Evolutionary conservation across 2,797 vertebrate species (phyloP), one percentile per base, ranked within the genome.

Genomic region (Ispidina picta): DNA sequence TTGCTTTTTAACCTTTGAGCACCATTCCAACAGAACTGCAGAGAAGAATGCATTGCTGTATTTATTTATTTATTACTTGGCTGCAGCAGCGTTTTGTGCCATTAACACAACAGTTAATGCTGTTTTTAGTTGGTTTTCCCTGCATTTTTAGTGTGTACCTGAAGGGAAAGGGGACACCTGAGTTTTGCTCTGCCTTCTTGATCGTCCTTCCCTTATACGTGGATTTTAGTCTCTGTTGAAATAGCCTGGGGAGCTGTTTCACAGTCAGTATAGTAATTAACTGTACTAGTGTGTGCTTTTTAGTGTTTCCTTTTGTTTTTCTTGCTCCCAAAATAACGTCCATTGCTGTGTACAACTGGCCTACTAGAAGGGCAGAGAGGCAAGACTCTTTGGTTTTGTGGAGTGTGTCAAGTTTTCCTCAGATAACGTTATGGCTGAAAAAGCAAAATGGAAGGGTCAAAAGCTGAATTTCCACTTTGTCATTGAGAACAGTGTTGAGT

Each of bases 61-160:
- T 96, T 96, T 97, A 97, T 97, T 98, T 97, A 97, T 98, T 98
- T 98, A 97, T 97, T 97, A 94, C 88, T 95, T 92, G 92, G 85
- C 65, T 93, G 81, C 90, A 97, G 90, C 90, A 94, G 84, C 7
- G 29, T 93, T 96, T 75, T 46, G 52, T 95, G 58, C 79, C 90
- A 84, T 94, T 96, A 96, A 95, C 33, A 56, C 63, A 85, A 49
- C 79, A 85, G 48, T 92, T 89, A 95, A 20, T 84, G 74, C 97
- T 95, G 44, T 68, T 93, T 93, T 76, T 90, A 52, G 48, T 95
- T 95, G 80, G 31, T 71, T 94, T 93, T 79, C 51, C 46, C 66
- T 85, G 56, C 68, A 14, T 88, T 93, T 96, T 93, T 94, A 86
- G 56, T 63, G 54, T 33, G 29, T 90, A 83, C 49, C 13, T 25